Evolutionary conservation across 1,140 invertebrate species (phyloP).

Genomic region (Rhyacophila brunnea): DNA sequence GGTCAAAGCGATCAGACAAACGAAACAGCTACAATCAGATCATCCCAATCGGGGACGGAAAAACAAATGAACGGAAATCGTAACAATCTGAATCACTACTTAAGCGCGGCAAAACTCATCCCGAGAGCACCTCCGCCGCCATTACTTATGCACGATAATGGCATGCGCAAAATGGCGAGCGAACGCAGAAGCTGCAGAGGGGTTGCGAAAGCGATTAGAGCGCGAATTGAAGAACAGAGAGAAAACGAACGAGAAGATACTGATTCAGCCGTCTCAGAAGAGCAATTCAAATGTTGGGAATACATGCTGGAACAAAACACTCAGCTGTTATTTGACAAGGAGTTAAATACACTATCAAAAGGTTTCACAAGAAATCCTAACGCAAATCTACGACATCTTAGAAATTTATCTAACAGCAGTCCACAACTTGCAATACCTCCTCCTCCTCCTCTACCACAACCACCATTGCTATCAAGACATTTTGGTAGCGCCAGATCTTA

Average conservation of each 20-base stretch:
- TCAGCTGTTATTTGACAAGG: constrained; percentile 83
- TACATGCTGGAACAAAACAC: constrained; percentile 91
- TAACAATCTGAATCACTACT: constrained; percentile 31
- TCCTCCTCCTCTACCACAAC: constrained; percentile 48
- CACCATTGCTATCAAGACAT: constrained; percentile 67
- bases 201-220: constrained; percentile 57
- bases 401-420: constrained; percentile 56
- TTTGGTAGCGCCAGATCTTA: constrained; percentile 76
- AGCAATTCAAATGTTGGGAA: constrained; percentile 90
- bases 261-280: constrained; percentile 67
- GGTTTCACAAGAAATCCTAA: constrained; percentile 54
- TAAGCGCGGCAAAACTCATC: constrained; percentile 28
- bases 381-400: constrained; percentile 50
- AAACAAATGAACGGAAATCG: constrained; percentile 25
- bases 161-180: constrained; percentile 36
- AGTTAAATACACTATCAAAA: constrained; percentile 77
- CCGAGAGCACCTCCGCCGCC: constrained; percentile 21
- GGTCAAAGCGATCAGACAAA: constrained; percentile 76
- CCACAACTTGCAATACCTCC: constrained; percentile 55
- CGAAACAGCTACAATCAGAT: constrained; percentile 20
- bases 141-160: constrained; percentile 35
- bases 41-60: constrained; percentile 7
- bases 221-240: constrained; percentile 58
- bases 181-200: constrained; percentile 57
- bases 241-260: constrained; percentile 62